Percentiles rank a stretch among this genome's conserved stretches.
Evolutionary conservation across 2,797 vertebrate genomes (phyloP).

Genomic region (Acrossocheilus fasciatus): DNA sequence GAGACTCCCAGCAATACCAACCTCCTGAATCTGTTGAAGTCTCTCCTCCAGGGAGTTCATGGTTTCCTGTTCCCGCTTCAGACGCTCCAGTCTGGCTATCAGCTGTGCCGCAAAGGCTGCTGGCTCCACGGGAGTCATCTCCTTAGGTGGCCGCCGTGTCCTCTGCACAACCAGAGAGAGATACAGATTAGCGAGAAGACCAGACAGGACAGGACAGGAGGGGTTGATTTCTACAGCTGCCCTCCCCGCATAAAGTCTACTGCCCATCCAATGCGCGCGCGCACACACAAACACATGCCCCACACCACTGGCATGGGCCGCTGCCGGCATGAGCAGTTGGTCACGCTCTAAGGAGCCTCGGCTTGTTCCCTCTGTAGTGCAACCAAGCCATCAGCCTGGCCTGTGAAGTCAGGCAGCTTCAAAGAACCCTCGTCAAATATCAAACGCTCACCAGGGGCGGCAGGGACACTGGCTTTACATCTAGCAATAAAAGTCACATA

Average conservation of each 20-base stretch:
- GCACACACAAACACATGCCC: slow-evolving; percentile 52
- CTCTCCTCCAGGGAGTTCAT: slow-evolving; percentile 85
- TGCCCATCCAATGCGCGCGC: slow-evolving; percentile 72
- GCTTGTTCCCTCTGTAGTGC: slow-evolving; percentile 90
- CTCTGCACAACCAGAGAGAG: slow-evolving; percentile 76
- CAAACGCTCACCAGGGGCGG: slow-evolving; percentile 86
- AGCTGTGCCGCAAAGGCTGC: slow-evolving; percentile 83
- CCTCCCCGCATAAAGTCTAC: slow-evolving; percentile 48
- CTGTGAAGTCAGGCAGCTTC: slow-evolving; percentile 96
- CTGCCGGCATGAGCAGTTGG: slow-evolving; percentile 80
- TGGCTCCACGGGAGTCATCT: slow-evolving; percentile 87
- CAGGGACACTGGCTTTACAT: slow-evolving; percentile 86
- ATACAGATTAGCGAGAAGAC: slow-evolving; percentile 17
- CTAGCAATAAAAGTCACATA: slow-evolving; percentile 89
- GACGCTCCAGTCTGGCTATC: slow-evolving; percentile 83
- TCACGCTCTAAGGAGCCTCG: slow-evolving; percentile 86
- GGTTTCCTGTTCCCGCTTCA: slow-evolving; percentile 84
- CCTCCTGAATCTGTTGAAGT: slow-evolving; percentile 89
- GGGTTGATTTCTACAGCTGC: slow-evolving; percentile 50
- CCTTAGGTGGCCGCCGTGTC: slow-evolving; percentile 87
- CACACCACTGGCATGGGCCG: slow-evolving; percentile 60
- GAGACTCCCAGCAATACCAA: slow-evolving; percentile 51
- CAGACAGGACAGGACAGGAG: slow-evolving; percentile 56
- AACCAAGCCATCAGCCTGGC: slow-evolving; percentile 91
- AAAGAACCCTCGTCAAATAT: slow-evolving; percentile 96